phyloP scores from a whole-genome alignment of 53 echinoderm and acorn worm genomes.

The Echinometra lucunter region DNA sequence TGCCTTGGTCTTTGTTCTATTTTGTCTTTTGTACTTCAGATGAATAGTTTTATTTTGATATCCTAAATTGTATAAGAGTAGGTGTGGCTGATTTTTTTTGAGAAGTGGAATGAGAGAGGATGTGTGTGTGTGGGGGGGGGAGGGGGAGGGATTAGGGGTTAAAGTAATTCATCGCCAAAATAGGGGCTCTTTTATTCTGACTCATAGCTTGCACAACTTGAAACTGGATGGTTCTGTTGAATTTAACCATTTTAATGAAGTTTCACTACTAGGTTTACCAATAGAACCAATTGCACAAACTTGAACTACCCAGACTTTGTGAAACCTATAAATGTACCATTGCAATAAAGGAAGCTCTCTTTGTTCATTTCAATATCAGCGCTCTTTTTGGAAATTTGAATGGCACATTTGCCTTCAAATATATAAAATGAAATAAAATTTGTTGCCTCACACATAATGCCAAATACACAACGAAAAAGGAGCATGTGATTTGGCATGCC shows the following conservation, averaged over 20 bases:
- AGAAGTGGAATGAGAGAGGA: not conserved
- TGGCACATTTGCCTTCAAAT: too few species aligned
- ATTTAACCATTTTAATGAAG: too few species aligned
- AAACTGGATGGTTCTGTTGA: too few species aligned
- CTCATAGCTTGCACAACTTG: too few species aligned
- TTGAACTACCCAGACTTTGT: too few species aligned
- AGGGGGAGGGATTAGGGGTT: not conserved
- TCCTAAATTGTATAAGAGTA: slow-evolving; percentile 16
- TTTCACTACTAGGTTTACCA: too few species aligned
- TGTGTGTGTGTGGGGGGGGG: not conserved
- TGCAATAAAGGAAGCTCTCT: not conserved
- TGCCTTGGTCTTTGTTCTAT: slow-evolving; percentile 49
- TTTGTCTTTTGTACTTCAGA: slow-evolving; percentile 35
- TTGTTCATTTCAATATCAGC: not conserved
- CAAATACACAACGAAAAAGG: not conserved
- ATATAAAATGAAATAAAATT: not conserved
- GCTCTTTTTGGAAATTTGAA: too few species aligned
- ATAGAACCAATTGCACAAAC: too few species aligned
- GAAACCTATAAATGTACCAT: too few species aligned
- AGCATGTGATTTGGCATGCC: too few species aligned
- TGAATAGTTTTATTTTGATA: slow-evolving; percentile 60
- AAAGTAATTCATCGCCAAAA: not conserved
- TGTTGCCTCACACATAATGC: not conserved
- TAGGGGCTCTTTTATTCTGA: not conserved
- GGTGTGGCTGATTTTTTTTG: slow-evolving; percentile 21